A percentile compares a stretch with the other conserved stretches of the same genome.
phyloP scores from a whole-genome alignment of 2,888 invertebrate genomes.

The Morpho achilles region DNA sequence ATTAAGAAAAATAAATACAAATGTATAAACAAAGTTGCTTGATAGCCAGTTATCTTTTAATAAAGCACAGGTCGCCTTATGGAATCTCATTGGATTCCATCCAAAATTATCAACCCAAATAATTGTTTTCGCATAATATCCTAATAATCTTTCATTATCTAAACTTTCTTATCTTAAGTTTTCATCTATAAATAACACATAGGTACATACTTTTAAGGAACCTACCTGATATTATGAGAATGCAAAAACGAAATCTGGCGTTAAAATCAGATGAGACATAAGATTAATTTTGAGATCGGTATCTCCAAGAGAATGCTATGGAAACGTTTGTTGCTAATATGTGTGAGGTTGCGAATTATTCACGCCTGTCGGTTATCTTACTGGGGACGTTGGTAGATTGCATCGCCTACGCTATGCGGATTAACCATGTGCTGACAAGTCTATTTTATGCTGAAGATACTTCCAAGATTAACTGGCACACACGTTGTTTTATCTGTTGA shows the following conservation, averaged over 20 bases:
- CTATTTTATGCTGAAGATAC: constrained; percentile 47
- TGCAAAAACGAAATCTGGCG: not conserved
- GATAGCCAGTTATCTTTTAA: no score
- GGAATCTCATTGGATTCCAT: no score
- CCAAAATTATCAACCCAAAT: no score
- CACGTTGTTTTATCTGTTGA: constrained; percentile 25
- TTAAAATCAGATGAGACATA: constrained; percentile 14
- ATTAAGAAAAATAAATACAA: no score
- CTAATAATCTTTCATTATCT: no score
- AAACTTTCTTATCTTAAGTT: no score
- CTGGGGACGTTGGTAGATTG: constrained; percentile 49
- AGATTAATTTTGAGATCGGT: constrained; percentile 23
- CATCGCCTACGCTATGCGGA: constrained; percentile 52
- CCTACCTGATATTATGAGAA: not conserved
- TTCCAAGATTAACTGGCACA: constrained; percentile 39
- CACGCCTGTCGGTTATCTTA: constrained; percentile 33
- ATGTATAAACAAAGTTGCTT: no score
- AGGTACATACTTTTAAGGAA: no score
- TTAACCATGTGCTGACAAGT: constrained; percentile 53
- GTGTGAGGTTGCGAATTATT: constrained; percentile 33
- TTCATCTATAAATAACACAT: no score
- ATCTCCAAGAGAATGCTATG: constrained; percentile 24
- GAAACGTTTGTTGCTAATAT: constrained; percentile 24
- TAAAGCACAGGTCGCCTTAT: no score
- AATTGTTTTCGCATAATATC: no score